These are phyloP conservation scores for Elymnias hypermnestra DNA, from an alignment of 1,140 invertebrate genomes.

Conservation along the genomic window DNA sequence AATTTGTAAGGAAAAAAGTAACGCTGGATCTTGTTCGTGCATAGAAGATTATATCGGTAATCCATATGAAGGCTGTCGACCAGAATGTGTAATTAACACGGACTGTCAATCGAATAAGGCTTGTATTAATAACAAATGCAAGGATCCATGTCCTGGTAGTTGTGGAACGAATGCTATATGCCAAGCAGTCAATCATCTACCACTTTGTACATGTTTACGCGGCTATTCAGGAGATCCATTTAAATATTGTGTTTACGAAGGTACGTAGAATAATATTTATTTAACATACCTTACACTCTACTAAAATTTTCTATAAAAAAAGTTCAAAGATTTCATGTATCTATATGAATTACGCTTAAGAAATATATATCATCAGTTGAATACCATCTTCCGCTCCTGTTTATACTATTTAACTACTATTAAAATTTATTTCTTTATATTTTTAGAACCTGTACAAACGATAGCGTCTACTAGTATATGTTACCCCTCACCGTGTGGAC, in stretches of 20 bases:
- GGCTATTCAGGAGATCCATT: conserved; percentile 86
- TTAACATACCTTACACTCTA: not conserved
- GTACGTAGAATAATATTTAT: conserved; percentile 23
- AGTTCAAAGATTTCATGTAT: too few relatives aligned
- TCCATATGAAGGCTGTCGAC: conserved; percentile 84
- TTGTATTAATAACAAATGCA: conserved; percentile 79
- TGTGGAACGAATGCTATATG: conserved; percentile 79
- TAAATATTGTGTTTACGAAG: conserved; percentile 77
- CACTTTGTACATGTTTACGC: conserved; percentile 80
- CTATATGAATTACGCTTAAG: too few relatives aligned
- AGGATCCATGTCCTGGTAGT: conserved; percentile 81
- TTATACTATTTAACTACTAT: not conserved
- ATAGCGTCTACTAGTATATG: conserved; percentile 73
- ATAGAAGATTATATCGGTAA: conserved; percentile 81
- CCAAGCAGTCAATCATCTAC: conserved; percentile 80
- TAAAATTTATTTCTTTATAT: conserved; percentile 2
- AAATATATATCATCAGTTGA: too few relatives aligned
- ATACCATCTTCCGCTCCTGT: not conserved
- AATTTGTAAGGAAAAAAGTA: conserved; percentile 80
- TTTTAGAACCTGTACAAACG: conserved; percentile 47
- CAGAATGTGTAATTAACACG: conserved; percentile 82
- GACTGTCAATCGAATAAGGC: conserved; percentile 81
- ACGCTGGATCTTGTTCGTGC: conserved; percentile 81
- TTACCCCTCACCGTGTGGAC: conserved; percentile 80
- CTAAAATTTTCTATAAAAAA: too few relatives aligned